Conservation (phyloP, 1,140 invertebrate genomes). For the Himalopsyche phryganea region DNA sequence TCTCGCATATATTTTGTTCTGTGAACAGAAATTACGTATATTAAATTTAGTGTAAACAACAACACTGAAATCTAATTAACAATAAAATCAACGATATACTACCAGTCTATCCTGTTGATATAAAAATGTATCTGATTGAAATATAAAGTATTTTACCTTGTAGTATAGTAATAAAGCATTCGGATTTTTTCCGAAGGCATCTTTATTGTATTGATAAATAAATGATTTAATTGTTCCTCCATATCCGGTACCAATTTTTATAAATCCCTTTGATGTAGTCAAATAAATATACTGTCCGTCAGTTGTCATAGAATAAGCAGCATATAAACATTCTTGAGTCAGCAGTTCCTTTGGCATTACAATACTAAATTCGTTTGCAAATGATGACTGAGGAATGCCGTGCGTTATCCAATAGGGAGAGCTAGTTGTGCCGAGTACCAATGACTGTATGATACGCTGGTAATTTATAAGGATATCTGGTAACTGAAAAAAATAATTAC, state of each 20-base stretch:
- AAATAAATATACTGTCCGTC: slow-evolving; percentile 89
- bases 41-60: no score
- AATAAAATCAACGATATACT: no score
- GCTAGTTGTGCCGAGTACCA: slow-evolving; percentile 77
- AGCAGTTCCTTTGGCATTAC: slow-evolving; percentile 45
- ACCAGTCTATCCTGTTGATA: no score
- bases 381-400: slow-evolving; percentile 76
- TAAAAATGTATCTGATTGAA: no score
- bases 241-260: slow-evolving; percentile 92
- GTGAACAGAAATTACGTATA: not conserved
- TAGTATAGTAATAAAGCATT: slow-evolving; percentile 82
- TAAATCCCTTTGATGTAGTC: slow-evolving; percentile 70
- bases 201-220: slow-evolving; percentile 74
- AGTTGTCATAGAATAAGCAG: slow-evolving; percentile 67
- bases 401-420: slow-evolving; percentile 84
- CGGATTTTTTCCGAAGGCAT: slow-evolving; percentile 73
- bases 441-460: slow-evolving; percentile 85
- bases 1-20: slow-evolving; percentile 10
- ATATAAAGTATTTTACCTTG: slow-evolving; percentile 55
- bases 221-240: slow-evolving; percentile 85
- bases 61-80: no score
- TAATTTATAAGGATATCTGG: slow-evolving; percentile 80
- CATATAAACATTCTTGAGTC: slow-evolving; percentile 35
- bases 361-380: slow-evolving; percentile 68
- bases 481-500: slow-evolving; percentile 57